A percentile compares a stretch with the other conserved stretches of the same genome.
Conservation (phyloP, 2,888 invertebrate species). For the Palloptera scutellata region DNA sequence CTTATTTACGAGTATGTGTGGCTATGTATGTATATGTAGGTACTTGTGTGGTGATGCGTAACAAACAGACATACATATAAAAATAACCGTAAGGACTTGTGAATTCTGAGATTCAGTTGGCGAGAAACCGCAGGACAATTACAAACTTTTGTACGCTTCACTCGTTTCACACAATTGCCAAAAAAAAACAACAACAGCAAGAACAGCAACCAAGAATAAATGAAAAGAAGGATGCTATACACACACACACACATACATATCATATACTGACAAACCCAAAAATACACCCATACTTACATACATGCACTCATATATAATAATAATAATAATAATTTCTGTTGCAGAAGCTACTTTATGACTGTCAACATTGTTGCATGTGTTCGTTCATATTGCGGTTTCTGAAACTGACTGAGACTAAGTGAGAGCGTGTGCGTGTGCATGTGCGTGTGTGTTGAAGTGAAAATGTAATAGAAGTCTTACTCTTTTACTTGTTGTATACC, state of each 20-base stretch:
- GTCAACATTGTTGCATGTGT: slow-evolving; percentile 20
- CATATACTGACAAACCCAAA: too few relatives aligned
- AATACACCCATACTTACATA: too few relatives aligned
- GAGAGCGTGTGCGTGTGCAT: too few relatives aligned
- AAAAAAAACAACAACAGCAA: background rate
- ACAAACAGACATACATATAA: background rate
- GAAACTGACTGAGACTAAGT: too few relatives aligned
- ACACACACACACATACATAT: too few relatives aligned
- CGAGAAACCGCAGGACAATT: slow-evolving; percentile 24
- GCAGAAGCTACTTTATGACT: slow-evolving; percentile 21
- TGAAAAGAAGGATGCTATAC: background rate
- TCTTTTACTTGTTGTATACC: background rate
- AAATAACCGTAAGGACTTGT: background rate
- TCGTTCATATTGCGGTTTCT: background rate
- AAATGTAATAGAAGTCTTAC: too few relatives aligned
- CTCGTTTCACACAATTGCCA: slow-evolving; percentile 11
- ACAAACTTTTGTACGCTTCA: slow-evolving; percentile 23
- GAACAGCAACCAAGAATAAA: background rate
- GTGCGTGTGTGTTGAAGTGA: background rate
- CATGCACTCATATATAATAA: background rate
- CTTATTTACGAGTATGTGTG: background rate
- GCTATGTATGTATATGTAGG: background rate
- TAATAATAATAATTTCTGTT: slow-evolving; percentile 21
- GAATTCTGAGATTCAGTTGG: background rate
- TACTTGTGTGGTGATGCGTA: background rate